Conservation (phyloP, 2,113 vertebrate genomes). For the Rhineura floridana region DNA sequence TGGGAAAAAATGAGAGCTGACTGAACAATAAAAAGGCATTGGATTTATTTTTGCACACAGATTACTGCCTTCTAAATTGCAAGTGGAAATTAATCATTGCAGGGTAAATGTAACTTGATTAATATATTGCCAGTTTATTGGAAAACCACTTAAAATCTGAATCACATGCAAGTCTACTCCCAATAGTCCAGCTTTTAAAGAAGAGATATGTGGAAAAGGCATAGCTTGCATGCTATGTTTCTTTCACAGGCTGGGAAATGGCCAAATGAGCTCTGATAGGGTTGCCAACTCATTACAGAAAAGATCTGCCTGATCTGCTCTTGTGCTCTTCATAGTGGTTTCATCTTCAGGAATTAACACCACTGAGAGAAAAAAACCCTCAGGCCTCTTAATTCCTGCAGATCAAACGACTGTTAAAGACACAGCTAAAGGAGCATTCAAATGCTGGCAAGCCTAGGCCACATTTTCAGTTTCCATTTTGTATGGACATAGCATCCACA, state of each 20-base stretch:
- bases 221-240: neutral
- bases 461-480: neutral
- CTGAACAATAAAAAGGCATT: neutral
- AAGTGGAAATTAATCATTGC: neutral
- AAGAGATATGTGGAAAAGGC: neutral
- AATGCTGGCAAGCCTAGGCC: neutral
- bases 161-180: neutral
- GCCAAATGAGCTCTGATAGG: neutral
- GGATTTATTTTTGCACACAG: neutral
- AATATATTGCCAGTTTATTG: conserved; percentile 7
- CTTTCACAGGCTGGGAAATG: neutral
- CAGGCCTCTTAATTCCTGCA: neutral
- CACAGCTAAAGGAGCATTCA: neutral
- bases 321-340: neutral
- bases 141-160: neutral
- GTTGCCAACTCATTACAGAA: neutral
- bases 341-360: neutral
- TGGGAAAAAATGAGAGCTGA: neutral
- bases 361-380: neutral
- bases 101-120: neutral
- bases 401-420: neutral
- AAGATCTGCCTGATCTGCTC: neutral
- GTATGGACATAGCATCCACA: neutral
- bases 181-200: neutral
- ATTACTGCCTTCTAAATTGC: neutral